Evolutionary conservation across 2,888 invertebrate genomes (phyloP).

Genomic region (Ernsta delagoae): DNA sequence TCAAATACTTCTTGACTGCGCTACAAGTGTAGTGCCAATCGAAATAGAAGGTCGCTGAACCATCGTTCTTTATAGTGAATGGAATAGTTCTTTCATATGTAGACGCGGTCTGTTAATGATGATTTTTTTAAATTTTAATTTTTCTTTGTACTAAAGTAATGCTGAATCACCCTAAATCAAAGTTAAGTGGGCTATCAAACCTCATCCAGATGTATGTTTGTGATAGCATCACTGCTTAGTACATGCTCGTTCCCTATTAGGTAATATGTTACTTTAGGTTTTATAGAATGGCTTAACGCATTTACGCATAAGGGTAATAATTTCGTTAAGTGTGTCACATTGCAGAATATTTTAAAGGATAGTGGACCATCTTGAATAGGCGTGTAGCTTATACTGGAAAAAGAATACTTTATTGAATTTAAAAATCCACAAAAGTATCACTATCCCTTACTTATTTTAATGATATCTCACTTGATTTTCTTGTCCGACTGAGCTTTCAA

Average conservation of each 20-base stretch:
- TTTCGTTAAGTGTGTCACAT: conserved; percentile 78
- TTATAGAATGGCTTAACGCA: conserved; percentile 80
- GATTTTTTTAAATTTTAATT: neutral
- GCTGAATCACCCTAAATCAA: no score
- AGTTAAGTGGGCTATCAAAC: conserved; percentile 47
- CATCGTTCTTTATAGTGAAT: conserved; percentile 71
- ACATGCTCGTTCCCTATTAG: conserved; percentile 69
- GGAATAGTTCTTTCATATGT: conserved; percentile 71
- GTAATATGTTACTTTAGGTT: conserved; percentile 78
- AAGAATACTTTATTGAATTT: no score
- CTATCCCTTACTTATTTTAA: no score
- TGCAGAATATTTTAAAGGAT: conserved; percentile 84
- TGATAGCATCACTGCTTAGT: conserved; percentile 63
- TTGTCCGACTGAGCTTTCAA: conserved; percentile 76
- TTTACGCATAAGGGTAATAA: conserved; percentile 80
- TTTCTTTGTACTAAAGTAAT: no score
- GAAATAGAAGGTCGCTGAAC: conserved; percentile 74
- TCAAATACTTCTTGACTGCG: conserved; percentile 69
- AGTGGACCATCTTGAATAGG: conserved; percentile 82
- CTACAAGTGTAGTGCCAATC: conserved; percentile 67
- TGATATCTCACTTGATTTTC: conserved; percentile 76
- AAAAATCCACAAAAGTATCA: no score
- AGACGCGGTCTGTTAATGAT: conserved; percentile 65
- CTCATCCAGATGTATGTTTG: conserved; percentile 76
- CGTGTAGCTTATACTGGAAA: conserved; percentile 78